Evolutionary conservation across 2,888 invertebrate genomes (phyloP), one percentile per base, ranked within the genome.

Genomic region (Zelleria hepariella): DNA sequence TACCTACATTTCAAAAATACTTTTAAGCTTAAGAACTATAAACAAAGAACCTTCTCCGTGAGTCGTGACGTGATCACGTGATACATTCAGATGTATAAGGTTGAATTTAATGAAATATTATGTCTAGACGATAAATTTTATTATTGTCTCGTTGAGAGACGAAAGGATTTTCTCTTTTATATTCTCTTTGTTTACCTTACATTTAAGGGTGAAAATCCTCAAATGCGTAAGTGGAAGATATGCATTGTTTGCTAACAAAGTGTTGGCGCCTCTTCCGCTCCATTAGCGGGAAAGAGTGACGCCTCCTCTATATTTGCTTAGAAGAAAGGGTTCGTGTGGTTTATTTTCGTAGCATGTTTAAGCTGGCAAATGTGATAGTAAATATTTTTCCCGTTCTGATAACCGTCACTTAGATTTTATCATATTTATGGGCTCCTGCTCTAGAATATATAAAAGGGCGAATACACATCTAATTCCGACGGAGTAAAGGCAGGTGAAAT

Each of bases 401-500:
- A 42, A 42, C 32, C 15, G 15, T 15, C 32, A 42, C 32, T 42
- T 42, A 42, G 32, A 42, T 10, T 42, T 42, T 42, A 15, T 15
- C 32, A 42, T 42, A 42, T 42, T 6, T 42, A 7, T 42, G 32
- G 10, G 32, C 32, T 15, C 2, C 10, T 42, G 32, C 32, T 42
- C 15, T 15, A 3, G 15, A 0, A 42, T 42, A 42, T 42, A 42
- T 42, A 42, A 42, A 42, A 42, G 32, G 15, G 32, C 32, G 32
- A 2, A 42, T 42, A 42, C 32, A 42, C 32, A 2, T 15, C 15
- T 15, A 15, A 42, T 1, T 3, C 32, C 4, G 32, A 74, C 69
- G 66, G 69, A 66, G 67, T 62, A 65, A 68, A 68, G 75, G 71
- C 82, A 83, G 81, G 82, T 85, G 75, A 77, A 80, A 74, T 72